phyloP scores from a whole-genome alignment of 2,113 vertebrate species.

The Apus apus region DNA sequence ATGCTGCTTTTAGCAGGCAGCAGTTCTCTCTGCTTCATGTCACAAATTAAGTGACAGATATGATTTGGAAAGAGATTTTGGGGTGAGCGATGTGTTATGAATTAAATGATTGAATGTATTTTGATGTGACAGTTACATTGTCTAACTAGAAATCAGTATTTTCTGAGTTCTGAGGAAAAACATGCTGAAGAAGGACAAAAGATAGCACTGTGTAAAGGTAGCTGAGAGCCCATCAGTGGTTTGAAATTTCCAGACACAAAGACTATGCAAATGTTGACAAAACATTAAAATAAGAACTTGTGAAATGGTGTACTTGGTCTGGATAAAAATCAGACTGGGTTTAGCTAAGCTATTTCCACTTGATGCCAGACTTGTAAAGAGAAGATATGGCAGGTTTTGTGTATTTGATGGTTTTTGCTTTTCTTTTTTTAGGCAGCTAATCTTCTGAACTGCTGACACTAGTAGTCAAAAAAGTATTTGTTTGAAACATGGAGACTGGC shows the following conservation, averaged over 20 bases:
- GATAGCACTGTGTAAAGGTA: neutral
- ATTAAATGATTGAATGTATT: neutral
- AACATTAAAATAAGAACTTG: neutral
- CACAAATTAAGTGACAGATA: neutral
- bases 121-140: conserved; percentile 11
- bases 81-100: conserved; percentile 2
- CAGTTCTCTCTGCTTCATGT: neutral
- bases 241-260: conserved; percentile 32
- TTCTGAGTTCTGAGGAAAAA: neutral
- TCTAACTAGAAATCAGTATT: neutral
- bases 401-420: neutral
- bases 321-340: neutral
- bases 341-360: neutral
- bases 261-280: neutral
- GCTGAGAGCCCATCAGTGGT: neutral
- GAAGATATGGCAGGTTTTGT: rapidly evolving
- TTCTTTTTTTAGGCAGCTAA: neutral
- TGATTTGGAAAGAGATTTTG: neutral
- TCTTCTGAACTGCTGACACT: neutral
- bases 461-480: neutral
- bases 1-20: conserved; percentile 25
- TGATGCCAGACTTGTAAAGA: neutral
- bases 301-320: neutral
- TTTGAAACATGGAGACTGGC: neutral
- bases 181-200: neutral